A percentile compares a stretch with the other conserved stretches of the same genome.
These are phyloP conservation scores for Lepus europaeus DNA, from an alignment of 2,113 vertebrate genomes.

Conservation along the genomic window DNA sequence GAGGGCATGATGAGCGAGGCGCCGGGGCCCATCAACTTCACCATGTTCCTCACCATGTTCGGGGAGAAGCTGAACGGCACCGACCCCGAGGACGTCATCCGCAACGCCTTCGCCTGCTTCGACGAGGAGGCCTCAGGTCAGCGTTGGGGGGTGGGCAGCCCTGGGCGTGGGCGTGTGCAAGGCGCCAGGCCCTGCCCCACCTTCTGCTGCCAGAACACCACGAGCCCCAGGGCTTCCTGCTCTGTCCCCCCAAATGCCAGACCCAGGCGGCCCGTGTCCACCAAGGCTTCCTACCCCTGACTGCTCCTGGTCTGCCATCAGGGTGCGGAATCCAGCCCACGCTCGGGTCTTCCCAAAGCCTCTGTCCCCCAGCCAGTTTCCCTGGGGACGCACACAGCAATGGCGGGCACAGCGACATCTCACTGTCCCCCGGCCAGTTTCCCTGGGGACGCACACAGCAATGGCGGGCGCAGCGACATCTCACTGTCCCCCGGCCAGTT, in stretches of 20 bases:
- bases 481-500: no score
- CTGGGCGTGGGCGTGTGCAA: no score
- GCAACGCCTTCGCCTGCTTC: slow-evolving; percentile 98
- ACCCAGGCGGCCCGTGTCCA: background rate
- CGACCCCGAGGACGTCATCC: slow-evolving; percentile 98
- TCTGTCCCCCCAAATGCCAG: background rate
- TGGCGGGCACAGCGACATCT: no score
- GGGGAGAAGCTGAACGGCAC: slow-evolving; percentile 98
- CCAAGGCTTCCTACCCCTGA: background rate
- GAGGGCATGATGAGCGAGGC: slow-evolving; percentile 99
- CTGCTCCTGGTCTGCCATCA: background rate
- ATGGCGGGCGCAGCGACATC: no score
- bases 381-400: no score
- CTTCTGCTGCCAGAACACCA: background rate
- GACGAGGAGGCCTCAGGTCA: slow-evolving; percentile 97
- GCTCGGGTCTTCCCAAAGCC: background rate
- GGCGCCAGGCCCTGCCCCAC: no score
- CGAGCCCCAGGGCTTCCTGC: background rate
- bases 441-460: background rate
- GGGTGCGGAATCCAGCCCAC: background rate
- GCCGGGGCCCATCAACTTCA: slow-evolving; percentile 99
- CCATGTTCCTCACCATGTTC: slow-evolving; percentile 99
- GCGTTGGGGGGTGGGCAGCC: background rate
- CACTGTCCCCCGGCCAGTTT: no score
- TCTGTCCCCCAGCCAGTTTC: background rate